Percentiles rank a stretch among this genome's conserved stretches.
phyloP scores from a whole-genome alignment of 2,888 invertebrate genomes.

The Aporophyla lueneburgensis region DNA sequence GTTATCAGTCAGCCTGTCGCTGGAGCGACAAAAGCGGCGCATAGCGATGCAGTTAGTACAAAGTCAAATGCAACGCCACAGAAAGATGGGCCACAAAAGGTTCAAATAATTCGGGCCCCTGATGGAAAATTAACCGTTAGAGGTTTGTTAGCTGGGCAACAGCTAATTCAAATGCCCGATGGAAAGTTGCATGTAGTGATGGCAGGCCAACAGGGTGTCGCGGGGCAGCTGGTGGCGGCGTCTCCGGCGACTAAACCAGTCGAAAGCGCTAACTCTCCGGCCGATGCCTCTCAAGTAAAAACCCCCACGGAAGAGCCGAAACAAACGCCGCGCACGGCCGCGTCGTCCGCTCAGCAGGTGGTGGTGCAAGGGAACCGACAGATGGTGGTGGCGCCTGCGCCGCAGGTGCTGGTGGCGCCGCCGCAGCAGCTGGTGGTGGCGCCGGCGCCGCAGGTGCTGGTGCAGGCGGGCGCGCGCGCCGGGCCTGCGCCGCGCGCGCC shows the following conservation, averaged over 20 bases:
- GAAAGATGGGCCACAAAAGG: conserved; percentile 93
- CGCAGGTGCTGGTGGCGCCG: conserved; percentile 67
- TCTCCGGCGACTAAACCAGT: conserved; percentile 76
- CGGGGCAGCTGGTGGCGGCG: conserved; percentile 85
- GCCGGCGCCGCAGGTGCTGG: conserved; percentile 75
- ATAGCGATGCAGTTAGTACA: conserved; percentile 78
- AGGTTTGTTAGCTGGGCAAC: conserved; percentile 97
- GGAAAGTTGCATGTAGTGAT: conserved; percentile 97
- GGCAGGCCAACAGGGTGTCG: conserved; percentile 91
- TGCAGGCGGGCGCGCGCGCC: conserved; percentile 70
- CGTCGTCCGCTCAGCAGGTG: conserved; percentile 73
- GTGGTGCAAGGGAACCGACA: conserved; percentile 81
- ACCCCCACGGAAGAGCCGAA: conserved; percentile 56
- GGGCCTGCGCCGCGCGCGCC: conserved; percentile 68
- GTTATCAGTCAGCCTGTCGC: conserved; percentile 92
- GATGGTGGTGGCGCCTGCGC: conserved; percentile 80
- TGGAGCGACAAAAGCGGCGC: conserved; percentile 76
- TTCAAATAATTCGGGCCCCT: conserved; percentile 97
- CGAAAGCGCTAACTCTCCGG: conserved; percentile 61
- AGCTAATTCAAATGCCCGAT: conserved; percentile 97
- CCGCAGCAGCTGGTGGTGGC: conserved; percentile 78
- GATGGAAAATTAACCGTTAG: conserved; percentile 98
- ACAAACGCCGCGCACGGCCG: conserved; percentile 61
- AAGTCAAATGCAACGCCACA: conserved; percentile 77
- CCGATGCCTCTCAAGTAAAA: conserved; percentile 49